Evolutionary conservation across 2,797 vertebrate species (phyloP).

Genomic region (Phataginus tetradactyla): DNA sequence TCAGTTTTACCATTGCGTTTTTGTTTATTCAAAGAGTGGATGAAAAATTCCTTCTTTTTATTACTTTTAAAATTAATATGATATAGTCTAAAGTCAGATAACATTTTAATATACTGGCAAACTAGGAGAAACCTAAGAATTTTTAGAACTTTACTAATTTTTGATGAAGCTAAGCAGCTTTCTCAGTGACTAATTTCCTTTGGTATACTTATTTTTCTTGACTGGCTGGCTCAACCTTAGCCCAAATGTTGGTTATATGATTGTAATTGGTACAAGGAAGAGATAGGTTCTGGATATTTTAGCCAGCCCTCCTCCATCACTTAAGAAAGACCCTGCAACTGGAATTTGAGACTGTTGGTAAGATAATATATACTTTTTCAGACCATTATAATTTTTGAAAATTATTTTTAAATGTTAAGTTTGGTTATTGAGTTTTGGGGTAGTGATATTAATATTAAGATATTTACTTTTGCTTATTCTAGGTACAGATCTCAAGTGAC

Average conservation of each 20-base stretch:
- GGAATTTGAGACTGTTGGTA: neutral
- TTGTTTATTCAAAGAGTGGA: slow-evolving; percentile 24
- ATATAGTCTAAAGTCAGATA: neutral
- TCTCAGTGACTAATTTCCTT: neutral
- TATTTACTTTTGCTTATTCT: slow-evolving; percentile 16
- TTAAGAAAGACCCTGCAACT: neutral
- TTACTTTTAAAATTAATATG: neutral
- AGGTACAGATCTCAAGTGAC: neutral
- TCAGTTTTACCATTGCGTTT: neutral
- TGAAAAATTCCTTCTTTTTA: neutral
- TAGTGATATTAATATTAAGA: neutral
- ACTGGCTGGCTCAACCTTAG: neutral
- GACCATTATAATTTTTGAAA: neutral
- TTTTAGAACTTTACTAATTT: neutral
- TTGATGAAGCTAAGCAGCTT: neutral
- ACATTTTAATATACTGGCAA: neutral
- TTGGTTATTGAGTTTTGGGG: neutral
- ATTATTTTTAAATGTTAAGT: slow-evolving; percentile 33
- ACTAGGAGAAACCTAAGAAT: slow-evolving; percentile 12
- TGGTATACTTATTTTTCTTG: neutral
- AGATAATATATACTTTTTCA: neutral
- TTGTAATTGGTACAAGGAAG: neutral
- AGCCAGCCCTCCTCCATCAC: neutral
- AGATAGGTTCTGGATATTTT: neutral
- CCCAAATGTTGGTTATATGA: neutral